Percentiles rank a stretch among this genome's conserved stretches.
Evolutionary conservation across 2,797 vertebrate genomes (phyloP).

Genomic region (Avahi laniger): DNA sequence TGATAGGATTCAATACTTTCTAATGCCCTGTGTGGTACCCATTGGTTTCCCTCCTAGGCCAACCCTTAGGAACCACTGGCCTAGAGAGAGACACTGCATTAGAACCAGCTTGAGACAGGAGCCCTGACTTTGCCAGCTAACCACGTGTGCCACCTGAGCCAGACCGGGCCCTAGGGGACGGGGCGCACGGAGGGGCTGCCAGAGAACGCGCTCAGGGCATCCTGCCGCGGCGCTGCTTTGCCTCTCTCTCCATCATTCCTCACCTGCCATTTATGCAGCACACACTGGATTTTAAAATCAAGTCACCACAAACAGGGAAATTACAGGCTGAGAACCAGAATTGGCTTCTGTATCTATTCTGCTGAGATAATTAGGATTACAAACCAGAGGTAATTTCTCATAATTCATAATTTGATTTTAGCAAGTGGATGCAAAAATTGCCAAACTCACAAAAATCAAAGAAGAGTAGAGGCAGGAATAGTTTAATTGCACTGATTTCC

Average conservation of each 20-base stretch:
- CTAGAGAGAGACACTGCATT: not conserved
- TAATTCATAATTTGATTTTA: not conserved
- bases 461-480: not conserved
- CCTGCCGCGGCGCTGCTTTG: not conserved
- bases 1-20: not conserved
- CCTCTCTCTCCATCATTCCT: not conserved
- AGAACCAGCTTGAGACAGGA: not conserved
- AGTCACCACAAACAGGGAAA: not conserved
- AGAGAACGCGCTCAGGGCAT: not conserved
- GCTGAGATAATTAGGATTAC: not conserved
- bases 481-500: not conserved
- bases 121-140: not conserved
- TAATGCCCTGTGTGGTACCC: not conserved
- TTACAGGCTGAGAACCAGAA: not conserved
- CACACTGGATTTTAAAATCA: not conserved
- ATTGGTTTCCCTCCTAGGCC: not conserved
- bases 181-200: rapidly evolving
- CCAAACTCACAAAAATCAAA: not conserved
- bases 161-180: not conserved
- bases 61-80: not conserved
- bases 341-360: not conserved
- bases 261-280: not conserved
- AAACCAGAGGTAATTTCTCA: not conserved
- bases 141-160: not conserved
- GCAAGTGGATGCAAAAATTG: not conserved